A percentile compares a stretch with the other conserved stretches of the same genome.
phyloP scores from a whole-genome alignment of 2,888 invertebrate genomes.

The Lutraria lutraria region DNA sequence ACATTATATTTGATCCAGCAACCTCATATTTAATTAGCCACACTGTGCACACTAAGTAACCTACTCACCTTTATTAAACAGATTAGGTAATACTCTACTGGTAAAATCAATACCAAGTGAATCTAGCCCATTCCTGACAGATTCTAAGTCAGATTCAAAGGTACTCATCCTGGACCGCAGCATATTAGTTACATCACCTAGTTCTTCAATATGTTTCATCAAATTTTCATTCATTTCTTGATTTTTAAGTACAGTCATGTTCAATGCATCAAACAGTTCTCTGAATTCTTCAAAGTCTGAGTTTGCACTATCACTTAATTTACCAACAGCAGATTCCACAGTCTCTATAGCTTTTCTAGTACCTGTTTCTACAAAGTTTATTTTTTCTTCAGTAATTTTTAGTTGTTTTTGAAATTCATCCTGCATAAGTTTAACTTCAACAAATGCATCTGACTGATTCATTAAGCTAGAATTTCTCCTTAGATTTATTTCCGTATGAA shows the following conservation, averaged over 20 bases:
- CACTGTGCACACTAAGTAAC: too few species aligned
- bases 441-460: neutral
- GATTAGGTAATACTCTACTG: neutral
- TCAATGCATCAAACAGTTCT: neutral
- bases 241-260: neutral
- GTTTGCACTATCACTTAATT: neutral
- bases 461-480: neutral
- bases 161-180: neutral
- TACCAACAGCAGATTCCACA: neutral
- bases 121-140: neutral
- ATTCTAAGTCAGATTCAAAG: neutral
- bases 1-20: too few species aligned
- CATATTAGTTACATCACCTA: neutral
- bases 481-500: neutral
- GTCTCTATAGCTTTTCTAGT: neutral
- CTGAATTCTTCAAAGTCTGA: neutral
- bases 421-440: neutral
- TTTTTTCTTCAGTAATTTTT: neutral
- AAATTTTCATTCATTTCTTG: neutral
- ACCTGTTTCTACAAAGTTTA: neutral
- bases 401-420: neutral
- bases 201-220: neutral
- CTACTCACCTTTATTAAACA: conserved; percentile 1
- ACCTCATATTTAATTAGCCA: too few species aligned
- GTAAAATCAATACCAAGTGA: neutral